Base-by-base conservation (phyloP, 2,888 invertebrate genomes). In the Megaustenia siamemsis region DNA sequence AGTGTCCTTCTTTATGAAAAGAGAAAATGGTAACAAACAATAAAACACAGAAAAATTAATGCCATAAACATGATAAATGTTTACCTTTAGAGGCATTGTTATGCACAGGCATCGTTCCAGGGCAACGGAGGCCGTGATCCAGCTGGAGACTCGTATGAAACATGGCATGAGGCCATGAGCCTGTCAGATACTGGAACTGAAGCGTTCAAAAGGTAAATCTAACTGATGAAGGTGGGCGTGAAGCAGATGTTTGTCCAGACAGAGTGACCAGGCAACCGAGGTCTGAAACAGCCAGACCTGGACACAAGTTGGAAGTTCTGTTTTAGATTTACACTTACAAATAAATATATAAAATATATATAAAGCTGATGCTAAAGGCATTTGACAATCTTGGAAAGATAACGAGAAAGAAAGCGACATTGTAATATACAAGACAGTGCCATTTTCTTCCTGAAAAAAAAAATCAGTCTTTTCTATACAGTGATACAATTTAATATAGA, bases 161-260 rank as follows among this genome's bases (percentile, higher is more conserved):
- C n/a, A 32, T 71, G 15, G 73, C 32, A 10, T 56, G 69, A 4
- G 56, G 53, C 82, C 82, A 82, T 12, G 71, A 56, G 1, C 82
- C 82, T 18, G 53, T 38, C 1, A 82, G 35, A 45, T 53, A 53
- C 12, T 71, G 71, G 24, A 82, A 21, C 32, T 69, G 49, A 0
- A 53, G 32, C 73, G 28, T 24, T 82, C 82, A 40, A 82, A 82
- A 0, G 45, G n/a, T 3, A 82, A 4, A 53, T 82, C 73, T 6
- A 71, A 49, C 38, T 35, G 35, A 38, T 82, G 40, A 82, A 21
- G 1, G 71, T 38, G 24, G 82, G 82, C 28, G 71, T 82, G 71
- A 38, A 82, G 38, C 73, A 82, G 0, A 71, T 82, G 4, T 71
- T 71, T 56, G 71, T 82, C 82, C 82, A 82, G 28, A 43, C n/a